These are phyloP conservation scores for Melipona quadrifasciata DNA, from an alignment of 1,140 invertebrate genomes.

Conservation along the genomic window DNA sequence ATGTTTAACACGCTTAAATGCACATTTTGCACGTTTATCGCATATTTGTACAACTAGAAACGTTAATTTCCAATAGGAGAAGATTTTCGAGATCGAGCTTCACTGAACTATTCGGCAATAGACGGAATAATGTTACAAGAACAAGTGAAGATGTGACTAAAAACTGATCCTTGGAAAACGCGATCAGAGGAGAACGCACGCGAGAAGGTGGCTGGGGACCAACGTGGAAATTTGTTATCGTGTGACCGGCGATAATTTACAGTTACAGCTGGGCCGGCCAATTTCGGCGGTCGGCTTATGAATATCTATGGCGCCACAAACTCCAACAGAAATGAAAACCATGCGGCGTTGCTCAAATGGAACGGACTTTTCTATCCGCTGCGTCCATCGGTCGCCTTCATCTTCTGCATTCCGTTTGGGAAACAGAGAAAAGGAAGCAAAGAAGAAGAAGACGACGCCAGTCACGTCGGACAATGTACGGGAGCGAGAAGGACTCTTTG, in stretches of 20 bases:
- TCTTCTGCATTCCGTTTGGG: background rate
- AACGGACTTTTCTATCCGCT: background rate
- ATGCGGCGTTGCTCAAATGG: background rate
- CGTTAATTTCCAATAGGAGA: too few relatives aligned
- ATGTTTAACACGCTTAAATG: too few relatives aligned
- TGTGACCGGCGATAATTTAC: constrained; percentile 21
- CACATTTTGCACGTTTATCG: too few relatives aligned
- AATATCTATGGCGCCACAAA: constrained; percentile 25
- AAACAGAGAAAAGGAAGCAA: background rate
- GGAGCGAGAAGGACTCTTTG: background rate
- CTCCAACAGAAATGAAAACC: background rate
- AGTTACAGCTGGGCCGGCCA: constrained; percentile 9
- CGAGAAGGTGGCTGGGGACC: background rate
- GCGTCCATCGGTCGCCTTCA: too few relatives aligned
- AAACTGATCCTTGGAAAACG: background rate
- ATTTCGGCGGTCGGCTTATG: background rate
- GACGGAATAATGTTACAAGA: too few relatives aligned
- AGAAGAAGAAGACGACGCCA: background rate
- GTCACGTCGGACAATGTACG: background rate
- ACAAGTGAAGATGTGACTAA: too few relatives aligned
- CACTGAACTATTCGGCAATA: too few relatives aligned
- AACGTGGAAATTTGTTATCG: constrained; percentile 38
- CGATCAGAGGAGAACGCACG: background rate
- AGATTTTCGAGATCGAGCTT: too few relatives aligned
- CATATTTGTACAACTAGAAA: too few relatives aligned